Conservation (phyloP, 2,888 invertebrate species). For the Spatulosminthurus flaviceps region DNA sequence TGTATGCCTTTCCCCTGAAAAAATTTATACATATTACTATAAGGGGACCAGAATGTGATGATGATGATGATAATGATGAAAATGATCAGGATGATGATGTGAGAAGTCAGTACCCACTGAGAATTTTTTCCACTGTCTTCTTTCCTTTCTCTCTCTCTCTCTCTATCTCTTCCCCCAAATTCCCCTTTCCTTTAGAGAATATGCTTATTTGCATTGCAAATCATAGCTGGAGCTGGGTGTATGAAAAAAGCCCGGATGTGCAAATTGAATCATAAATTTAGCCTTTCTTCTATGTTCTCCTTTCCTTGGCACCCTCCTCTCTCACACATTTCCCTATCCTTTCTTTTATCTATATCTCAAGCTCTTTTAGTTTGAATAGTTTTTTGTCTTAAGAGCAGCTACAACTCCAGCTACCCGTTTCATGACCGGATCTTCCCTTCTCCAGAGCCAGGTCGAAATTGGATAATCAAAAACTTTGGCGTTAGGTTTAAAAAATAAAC, state of each 20-base stretch:
- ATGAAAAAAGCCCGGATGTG: constrained; percentile 61
- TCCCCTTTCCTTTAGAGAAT: constrained; percentile 22
- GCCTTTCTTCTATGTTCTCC: constrained; percentile 53
- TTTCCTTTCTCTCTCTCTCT: background rate
- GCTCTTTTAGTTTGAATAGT: background rate
- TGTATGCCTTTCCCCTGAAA: background rate
- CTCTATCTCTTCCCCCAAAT: background rate
- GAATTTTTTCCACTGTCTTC: constrained; percentile 10
- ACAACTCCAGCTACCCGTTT: no score
- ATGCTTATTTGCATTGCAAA: constrained; percentile 63
- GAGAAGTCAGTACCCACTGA: constrained; percentile 36
- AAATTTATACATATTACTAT: background rate
- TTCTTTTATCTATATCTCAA: background rate
- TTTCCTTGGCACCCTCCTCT: background rate
- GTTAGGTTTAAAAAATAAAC: no score
- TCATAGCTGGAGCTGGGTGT: constrained; percentile 56
- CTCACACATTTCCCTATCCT: background rate
- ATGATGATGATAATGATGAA: constrained; percentile 62
- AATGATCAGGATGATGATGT: constrained; percentile 54
- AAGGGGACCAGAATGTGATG: constrained; percentile 44
- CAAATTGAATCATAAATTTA: constrained; percentile 64
- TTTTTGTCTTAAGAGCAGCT: background rate
- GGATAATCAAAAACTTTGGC: no score
- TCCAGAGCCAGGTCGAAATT: no score
- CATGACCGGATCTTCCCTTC: no score